phyloP scores from a whole-genome alignment of 1,140 invertebrate genomes.

The Neoseiulus cucumeris region DNA sequence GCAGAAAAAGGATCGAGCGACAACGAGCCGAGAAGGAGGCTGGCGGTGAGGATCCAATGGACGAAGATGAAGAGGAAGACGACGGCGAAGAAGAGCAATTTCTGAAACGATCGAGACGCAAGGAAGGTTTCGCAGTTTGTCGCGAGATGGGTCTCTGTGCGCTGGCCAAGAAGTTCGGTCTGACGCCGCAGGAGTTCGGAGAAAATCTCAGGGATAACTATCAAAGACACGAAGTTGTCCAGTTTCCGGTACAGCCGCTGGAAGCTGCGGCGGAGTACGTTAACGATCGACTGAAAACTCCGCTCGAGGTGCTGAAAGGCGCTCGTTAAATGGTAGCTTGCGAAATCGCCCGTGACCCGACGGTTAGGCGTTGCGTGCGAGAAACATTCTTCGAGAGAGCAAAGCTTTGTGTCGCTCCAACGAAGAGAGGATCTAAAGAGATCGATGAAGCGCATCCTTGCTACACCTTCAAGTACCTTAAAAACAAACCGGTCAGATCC shows the following conservation, averaged over 20 bases:
- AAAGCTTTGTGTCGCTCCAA: constrained; percentile 57
- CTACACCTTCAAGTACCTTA: constrained; percentile 70
- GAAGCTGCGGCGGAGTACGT: constrained; percentile 56
- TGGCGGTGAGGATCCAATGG: constrained; percentile 28
- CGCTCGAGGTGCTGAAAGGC: constrained; percentile 63
- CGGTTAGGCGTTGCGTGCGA: constrained; percentile 60
- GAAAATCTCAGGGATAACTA: constrained; percentile 93
- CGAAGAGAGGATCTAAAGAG: constrained; percentile 72
- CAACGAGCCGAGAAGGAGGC: constrained; percentile 25
- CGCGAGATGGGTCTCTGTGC: constrained; percentile 52
- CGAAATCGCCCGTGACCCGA: constrained; percentile 74
- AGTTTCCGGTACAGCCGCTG: constrained; percentile 54
- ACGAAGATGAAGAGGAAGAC: constrained; percentile 35
- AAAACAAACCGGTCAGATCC: constrained; percentile 80
- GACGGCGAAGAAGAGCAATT: constrained; percentile 36
- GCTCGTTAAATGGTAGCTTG: constrained; percentile 82
- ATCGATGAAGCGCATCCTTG: constrained; percentile 82
- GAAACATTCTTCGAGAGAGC: constrained; percentile 79
- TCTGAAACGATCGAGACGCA: constrained; percentile 62
- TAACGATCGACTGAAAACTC: constrained; percentile 35
- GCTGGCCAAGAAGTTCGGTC: constrained; percentile 73
- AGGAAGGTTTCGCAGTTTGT: constrained; percentile 68
- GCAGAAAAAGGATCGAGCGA: constrained; percentile 11
- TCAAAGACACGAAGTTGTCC: constrained; percentile 87
- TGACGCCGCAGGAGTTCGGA: constrained; percentile 86